Percentiles rank a stretch among this genome's conserved stretches.
phyloP scores from a whole-genome alignment of 2,888 invertebrate genomes.

The Deilephila elpenor region DNA sequence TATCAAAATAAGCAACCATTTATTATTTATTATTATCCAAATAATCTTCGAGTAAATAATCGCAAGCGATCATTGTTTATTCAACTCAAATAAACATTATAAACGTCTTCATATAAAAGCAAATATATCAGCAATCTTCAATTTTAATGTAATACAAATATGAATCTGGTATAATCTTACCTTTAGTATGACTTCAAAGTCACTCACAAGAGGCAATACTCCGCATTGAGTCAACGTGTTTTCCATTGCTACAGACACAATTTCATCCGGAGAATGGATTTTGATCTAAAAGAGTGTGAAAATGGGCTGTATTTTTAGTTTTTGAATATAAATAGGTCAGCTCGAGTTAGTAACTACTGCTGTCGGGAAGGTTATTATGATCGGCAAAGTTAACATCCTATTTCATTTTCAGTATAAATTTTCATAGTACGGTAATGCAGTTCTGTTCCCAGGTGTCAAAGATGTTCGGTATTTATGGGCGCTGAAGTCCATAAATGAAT shows the following conservation, averaged over 20 bases:
- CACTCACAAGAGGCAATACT: conserved; percentile 66
- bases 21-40: not conserved
- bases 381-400: no score
- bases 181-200: conserved; percentile 68
- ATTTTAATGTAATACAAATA: no score
- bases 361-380: no score
- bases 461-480: no score
- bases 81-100: not conserved
- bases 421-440: no score
- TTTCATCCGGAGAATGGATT: conserved; percentile 85
- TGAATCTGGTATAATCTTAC: conserved; percentile 46
- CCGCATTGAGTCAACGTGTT: conserved; percentile 77
- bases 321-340: no score
- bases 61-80: not conserved
- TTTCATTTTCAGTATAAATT: no score
- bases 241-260: conserved; percentile 75
- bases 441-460: no score
- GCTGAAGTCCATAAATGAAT: no score
- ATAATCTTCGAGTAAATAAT: not conserved
- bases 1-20: conserved; percentile 2
- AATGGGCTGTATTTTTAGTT: not conserved
- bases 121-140: no score
- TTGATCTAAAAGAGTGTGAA: conserved; percentile 79
- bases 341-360: no score
- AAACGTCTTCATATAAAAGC: not conserved